phyloP scores from a whole-genome alignment of 1,140 invertebrate species.

The Oryctes rhinoceros region DNA sequence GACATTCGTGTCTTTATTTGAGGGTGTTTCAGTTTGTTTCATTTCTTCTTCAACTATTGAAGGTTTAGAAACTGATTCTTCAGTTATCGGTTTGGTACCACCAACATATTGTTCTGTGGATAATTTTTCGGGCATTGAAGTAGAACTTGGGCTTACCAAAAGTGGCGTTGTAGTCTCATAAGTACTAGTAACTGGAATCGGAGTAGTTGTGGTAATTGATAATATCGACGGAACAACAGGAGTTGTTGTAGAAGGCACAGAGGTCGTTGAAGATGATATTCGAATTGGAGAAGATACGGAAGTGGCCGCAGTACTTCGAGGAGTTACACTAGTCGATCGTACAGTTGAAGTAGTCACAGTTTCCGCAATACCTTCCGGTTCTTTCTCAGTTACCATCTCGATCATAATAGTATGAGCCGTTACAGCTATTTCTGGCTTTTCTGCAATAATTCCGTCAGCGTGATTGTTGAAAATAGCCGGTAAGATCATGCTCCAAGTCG shows the following conservation, averaged over 20 bases:
- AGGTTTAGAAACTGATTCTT: neutral
- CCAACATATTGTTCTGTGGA: neutral
- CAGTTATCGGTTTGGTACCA: neutral
- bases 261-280: neutral
- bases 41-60: neutral
- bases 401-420: constrained; percentile 57
- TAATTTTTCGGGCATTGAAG: neutral
- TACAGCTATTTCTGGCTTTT: constrained; percentile 49
- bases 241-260: neutral
- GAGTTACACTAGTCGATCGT: neutral
- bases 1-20: neutral
- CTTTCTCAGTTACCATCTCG: constrained; percentile 42
- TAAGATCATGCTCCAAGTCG: constrained; percentile 82
- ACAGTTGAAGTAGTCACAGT: neutral
- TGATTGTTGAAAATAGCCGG: constrained; percentile 79
- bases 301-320: neutral
- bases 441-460: constrained; percentile 58
- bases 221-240: neutral
- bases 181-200: neutral
- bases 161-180: neutral
- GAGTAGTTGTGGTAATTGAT: constrained; percentile 20
- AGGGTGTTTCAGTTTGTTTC: neutral
- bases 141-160: neutral
- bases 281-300: neutral
- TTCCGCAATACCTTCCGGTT: neutral